Conservation (phyloP, 2,888 invertebrate genomes). For the Ormyrus nitidulus region DNA sequence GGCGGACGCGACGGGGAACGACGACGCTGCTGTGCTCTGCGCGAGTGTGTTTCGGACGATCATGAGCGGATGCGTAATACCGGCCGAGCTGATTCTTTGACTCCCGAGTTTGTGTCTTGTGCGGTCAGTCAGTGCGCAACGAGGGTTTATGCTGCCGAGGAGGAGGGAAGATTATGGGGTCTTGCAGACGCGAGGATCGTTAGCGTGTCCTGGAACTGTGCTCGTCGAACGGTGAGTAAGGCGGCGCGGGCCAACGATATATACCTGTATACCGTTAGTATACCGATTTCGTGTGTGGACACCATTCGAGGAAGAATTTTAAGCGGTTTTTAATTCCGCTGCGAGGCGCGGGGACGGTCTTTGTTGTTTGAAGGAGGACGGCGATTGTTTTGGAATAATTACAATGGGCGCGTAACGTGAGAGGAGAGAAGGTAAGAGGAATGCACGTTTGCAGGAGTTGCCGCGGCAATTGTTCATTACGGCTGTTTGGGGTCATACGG, state of each 20-base stretch:
- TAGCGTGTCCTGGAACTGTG: background rate
- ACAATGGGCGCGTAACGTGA: too few relatives aligned
- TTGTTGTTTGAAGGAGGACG: background rate
- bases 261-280: too few relatives aligned
- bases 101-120: too few relatives aligned
- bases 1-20: constrained; percentile 11
- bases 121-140: too few relatives aligned
- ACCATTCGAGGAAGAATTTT: too few relatives aligned
- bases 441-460: too few relatives aligned
- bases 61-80: too few relatives aligned
- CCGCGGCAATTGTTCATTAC: background rate
- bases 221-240: background rate
- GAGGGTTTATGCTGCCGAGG: background rate
- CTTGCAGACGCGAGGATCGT: background rate
- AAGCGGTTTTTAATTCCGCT: too few relatives aligned
- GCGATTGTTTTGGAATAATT: background rate
- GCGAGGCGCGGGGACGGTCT: background rate
- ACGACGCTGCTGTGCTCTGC: background rate
- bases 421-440: too few relatives aligned
- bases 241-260: background rate
- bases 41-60: background rate
- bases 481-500: background rate
- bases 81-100: too few relatives aligned
- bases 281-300: too few relatives aligned
- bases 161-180: constrained; percentile 3